phyloP scores from a whole-genome alignment of 2,113 vertebrate species.

The Ceyx melanurus region DNA sequence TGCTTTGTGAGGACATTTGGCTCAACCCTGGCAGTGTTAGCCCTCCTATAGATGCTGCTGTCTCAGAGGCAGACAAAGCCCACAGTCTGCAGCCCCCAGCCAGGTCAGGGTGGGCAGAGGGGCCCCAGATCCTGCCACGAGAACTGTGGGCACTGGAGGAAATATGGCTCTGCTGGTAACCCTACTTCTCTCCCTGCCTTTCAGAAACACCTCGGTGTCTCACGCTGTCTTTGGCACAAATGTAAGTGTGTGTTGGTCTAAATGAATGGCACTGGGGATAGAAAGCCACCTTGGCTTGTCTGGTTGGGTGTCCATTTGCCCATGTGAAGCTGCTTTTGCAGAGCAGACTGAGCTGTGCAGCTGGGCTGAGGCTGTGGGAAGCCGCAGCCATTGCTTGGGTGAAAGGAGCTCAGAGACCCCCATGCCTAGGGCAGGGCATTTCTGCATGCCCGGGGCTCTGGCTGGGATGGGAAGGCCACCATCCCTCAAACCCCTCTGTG shows the following conservation, averaged over 20 bases:
- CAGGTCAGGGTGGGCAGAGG: not conserved
- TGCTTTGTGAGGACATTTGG: not conserved
- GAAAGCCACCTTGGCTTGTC: not conserved
- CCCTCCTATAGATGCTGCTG: rapidly evolving
- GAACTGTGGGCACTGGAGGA: not conserved
- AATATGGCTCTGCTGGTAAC: conserved; percentile 5
- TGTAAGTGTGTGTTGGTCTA: conserved; percentile 64
- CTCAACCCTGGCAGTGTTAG: not conserved
- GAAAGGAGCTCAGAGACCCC: not conserved
- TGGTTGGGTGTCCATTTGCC: not conserved
- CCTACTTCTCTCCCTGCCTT: conserved; percentile 67
- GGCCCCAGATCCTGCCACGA: not conserved
- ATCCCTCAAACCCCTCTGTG: rapidly evolving
- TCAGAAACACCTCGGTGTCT: conserved; percentile 78
- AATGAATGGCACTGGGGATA: not conserved
- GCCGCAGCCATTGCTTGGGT: rapidly evolving
- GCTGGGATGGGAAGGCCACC: not conserved
- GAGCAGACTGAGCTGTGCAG: not conserved
- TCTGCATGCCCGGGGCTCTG: not conserved
- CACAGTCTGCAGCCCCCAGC: not conserved
- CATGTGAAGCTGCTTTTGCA: not conserved
- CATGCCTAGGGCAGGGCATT: not conserved
- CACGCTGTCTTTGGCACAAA: conserved; percentile 78
- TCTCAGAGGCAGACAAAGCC: not conserved
- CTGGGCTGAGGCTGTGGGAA: not conserved